Evolutionary conservation across 2,888 invertebrate genomes (phyloP), one percentile per base, ranked within the genome.

Genomic region (Chymomyza amoena): DNA sequence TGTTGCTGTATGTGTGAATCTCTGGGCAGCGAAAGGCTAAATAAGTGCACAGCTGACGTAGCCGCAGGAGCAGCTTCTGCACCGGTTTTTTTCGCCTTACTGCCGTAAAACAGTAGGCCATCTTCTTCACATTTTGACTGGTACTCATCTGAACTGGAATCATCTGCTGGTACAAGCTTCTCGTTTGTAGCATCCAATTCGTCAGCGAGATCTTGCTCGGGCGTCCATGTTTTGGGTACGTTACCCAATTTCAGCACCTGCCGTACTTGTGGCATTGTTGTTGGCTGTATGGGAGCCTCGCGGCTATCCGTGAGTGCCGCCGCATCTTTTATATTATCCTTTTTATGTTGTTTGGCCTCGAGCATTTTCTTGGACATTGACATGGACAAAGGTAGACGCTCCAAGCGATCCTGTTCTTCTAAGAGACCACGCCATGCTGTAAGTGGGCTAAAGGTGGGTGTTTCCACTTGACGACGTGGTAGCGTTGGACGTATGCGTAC

Each of bases 201-300:
- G 4, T 95, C 95, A 51, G 94, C 95, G n/a, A 97, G 93, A 90
- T 97, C 97, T 89, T 97, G 96, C 84, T 97, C 96, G 0, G 97
- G 97, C 0, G 96, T 97, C 97, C 97, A 97, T 0, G 95, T 92
- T 60, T 67, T 50, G 10, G 45, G 10, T 28, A 66, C 10, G 2
- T 70, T 64, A 15, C 39, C 69, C 15, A 68, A 50, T 39, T 59
- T 72, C 0, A 32, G 59, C 54, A 18, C 52, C 62, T 73, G 78
- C 25, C 61, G 63, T n/a, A 64, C 61, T 51, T 75, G 73, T 4
- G 60, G 50, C 0, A 54, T 61, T 54, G 72, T 73, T n/a, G 68
- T 73, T 9, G 81, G 75, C 69, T 72, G 75, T 50, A 83, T 82
- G 0, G 83, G 87, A 5, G 50, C 5, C 16, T 59, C 60, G 50